Percentiles rank a stretch among this genome's conserved stretches.
Conservation (phyloP, 2,113 vertebrate species). For the Sialia sialis region DNA sequence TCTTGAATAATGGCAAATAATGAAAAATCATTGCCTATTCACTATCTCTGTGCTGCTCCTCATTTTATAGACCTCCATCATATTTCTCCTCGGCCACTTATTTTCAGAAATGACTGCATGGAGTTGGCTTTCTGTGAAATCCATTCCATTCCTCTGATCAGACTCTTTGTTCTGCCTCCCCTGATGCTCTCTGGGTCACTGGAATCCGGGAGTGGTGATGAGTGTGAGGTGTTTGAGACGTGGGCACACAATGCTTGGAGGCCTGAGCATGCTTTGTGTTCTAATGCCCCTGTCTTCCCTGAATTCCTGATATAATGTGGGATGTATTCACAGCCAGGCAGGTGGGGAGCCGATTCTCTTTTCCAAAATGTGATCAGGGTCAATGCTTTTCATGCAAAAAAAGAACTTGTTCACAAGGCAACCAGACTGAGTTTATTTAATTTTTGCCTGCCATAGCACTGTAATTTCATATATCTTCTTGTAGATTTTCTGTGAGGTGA, state of each 20-base stretch:
- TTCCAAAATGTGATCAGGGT: neutral
- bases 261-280: neutral
- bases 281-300: neutral
- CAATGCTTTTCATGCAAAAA: neutral
- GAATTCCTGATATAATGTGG: neutral
- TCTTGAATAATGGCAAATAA: conserved; percentile 53
- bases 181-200: neutral
- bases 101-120: neutral
- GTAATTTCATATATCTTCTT: neutral
- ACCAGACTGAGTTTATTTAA: neutral
- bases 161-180: neutral
- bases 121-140: neutral
- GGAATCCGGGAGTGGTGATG: neutral
- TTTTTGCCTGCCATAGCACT: neutral
- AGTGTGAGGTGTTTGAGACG: neutral
- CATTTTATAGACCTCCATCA: conserved; percentile 6
- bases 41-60: conserved; percentile 30
- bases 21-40: conserved; percentile 64
- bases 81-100: conserved; percentile 33
- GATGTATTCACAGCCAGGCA: neutral
- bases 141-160: neutral
- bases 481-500: neutral
- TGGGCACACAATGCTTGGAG: neutral
- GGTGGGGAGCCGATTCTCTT: neutral
- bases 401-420: neutral